phyloP scores from a whole-genome alignment of 1,140 invertebrate species.

The Drosophila watanabei region DNA sequence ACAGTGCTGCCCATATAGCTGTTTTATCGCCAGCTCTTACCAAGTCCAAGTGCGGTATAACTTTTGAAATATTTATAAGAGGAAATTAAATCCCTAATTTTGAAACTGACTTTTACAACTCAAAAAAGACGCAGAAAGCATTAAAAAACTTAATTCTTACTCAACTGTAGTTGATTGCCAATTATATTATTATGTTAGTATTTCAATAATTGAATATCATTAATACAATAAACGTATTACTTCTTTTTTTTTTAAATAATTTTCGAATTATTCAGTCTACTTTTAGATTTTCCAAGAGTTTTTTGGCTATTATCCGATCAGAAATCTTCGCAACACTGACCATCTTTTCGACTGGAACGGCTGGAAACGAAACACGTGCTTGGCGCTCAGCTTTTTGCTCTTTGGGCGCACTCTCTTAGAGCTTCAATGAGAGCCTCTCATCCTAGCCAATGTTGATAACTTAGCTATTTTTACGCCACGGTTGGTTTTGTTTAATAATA shows the following conservation, averaged over 20 bases:
- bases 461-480: background rate
- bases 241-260: too few species aligned
- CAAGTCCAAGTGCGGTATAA: background rate
- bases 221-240: too few species aligned
- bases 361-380: background rate
- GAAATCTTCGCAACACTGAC: background rate
- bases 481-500: background rate
- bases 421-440: conserved; percentile 1
- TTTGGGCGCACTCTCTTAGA: background rate
- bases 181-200: too few species aligned
- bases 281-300: background rate
- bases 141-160: too few species aligned
- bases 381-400: conserved; percentile 1
- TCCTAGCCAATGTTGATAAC: background rate
- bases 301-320: background rate
- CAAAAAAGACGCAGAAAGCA: too few species aligned
- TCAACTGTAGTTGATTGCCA: too few species aligned
- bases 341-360: background rate
- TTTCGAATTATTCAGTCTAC: background rate
- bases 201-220: too few species aligned
- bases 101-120: background rate
- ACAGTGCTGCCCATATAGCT: background rate
- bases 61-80: too few species aligned
- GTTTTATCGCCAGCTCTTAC: background rate
- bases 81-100: background rate